Conservation (phyloP, 92 coral and sea anemone species). For the Phymanthus crucifer region DNA sequence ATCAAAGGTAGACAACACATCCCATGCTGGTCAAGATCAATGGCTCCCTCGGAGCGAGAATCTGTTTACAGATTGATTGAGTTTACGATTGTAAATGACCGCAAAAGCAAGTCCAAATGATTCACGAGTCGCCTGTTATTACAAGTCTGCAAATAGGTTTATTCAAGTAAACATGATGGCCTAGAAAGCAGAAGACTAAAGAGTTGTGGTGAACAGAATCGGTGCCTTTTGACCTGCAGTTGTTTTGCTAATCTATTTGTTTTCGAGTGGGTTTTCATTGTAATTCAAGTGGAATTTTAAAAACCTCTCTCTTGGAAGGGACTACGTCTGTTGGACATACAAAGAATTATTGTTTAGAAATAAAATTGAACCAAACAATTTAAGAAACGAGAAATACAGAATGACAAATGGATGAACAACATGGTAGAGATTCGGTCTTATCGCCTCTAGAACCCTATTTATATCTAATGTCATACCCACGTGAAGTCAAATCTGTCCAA, state of each 20-base stretch:
- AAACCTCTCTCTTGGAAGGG: background rate
- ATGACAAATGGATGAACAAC: background rate
- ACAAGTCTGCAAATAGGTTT: background rate
- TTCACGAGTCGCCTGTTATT: background rate
- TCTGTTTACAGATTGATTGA: background rate
- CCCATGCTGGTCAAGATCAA: background rate
- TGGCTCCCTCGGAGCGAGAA: background rate
- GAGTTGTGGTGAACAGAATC: background rate
- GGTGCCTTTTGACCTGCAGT: background rate
- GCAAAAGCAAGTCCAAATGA: background rate
- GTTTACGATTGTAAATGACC: conserved; percentile 3
- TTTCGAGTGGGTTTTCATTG: background rate
- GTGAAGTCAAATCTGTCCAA: too few species aligned
- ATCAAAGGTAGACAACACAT: conserved; percentile 2
- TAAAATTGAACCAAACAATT: too few species aligned
- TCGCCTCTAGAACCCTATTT: too few species aligned
- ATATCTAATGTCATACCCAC: too few species aligned
- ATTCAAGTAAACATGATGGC: background rate
- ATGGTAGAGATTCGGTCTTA: too few species aligned
- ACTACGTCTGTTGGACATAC: background rate
- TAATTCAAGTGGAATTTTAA: background rate
- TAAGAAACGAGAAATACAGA: too few species aligned
- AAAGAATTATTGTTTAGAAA: too few species aligned
- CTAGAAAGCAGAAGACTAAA: background rate
- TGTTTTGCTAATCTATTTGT: background rate